These are phyloP conservation scores for Vesta saturnalis DNA, from an alignment of 2,888 invertebrate genomes.

Conservation along the genomic window DNA sequence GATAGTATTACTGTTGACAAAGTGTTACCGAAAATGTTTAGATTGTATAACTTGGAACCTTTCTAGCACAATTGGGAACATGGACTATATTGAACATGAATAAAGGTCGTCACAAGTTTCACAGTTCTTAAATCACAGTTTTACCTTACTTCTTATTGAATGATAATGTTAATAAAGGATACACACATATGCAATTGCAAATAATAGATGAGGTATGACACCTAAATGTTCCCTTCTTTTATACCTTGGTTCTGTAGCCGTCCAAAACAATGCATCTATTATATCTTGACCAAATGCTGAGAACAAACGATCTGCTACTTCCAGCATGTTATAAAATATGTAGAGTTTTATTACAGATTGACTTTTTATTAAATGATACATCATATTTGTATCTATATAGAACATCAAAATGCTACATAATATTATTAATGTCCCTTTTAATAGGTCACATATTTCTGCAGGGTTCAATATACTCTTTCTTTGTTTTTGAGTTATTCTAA, in stretches of 20 bases:
- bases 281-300: conserved; percentile 98
- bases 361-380: conserved; percentile 96
- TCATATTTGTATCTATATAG: conserved; percentile 96
- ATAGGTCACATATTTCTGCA: conserved; percentile 94
- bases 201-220: conserved; percentile 88
- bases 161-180: conserved; percentile 71
- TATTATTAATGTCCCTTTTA: conserved; percentile 91
- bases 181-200: conserved; percentile 94
- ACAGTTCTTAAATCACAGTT: no score
- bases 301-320: conserved; percentile 95
- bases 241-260: conserved; percentile 93
- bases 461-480: conserved; percentile 76
- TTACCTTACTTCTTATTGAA: not conserved
- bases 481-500: conserved; percentile 48
- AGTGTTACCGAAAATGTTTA: no score
- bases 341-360: conserved; percentile 99
- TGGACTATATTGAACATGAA: no score
- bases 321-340: conserved; percentile 99
- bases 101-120: no score
- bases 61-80: no score
- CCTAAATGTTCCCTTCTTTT: conserved; percentile 86
- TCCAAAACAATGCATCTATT: conserved; percentile 98
- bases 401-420: conserved; percentile 85
- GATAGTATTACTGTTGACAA: no score
- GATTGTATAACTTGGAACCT: no score